Evolutionary conservation across 2,113 vertebrate genomes (phyloP).

Genomic region (Centrocercus urophasianus): DNA sequence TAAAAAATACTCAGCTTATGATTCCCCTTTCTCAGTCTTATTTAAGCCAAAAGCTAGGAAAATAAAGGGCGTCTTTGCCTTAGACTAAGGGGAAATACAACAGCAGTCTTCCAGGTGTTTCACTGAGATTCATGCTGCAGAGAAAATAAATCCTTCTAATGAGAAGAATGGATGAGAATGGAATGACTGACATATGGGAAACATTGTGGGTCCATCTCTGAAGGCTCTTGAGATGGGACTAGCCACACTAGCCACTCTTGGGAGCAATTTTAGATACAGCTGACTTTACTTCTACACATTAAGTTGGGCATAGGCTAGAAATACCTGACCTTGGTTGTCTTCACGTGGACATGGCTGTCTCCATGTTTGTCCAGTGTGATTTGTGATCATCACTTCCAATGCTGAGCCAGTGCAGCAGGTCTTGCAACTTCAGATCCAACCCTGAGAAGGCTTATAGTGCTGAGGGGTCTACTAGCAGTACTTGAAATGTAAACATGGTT

Average conservation of each 20-base stretch:
- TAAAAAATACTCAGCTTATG: background rate
- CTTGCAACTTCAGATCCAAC: background rate
- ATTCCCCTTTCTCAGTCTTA: background rate
- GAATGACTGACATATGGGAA: background rate
- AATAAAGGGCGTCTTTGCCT: background rate
- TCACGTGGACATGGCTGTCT: background rate
- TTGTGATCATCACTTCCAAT: background rate
- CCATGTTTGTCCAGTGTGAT: rapidly evolving
- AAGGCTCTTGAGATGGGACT: background rate
- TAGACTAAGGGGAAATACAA: background rate
- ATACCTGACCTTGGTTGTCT: background rate
- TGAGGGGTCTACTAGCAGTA: background rate
- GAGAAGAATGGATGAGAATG: background rate
- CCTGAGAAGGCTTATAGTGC: background rate
- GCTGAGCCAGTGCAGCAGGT: rapidly evolving
- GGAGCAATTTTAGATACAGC: background rate
- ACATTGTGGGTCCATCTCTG: background rate
- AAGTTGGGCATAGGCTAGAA: rapidly evolving
- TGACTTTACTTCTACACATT: background rate
- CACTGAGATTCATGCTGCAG: background rate
- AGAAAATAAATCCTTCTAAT: background rate
- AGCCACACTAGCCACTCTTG: background rate
- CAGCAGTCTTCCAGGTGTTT: constrained; percentile 4
- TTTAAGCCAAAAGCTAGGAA: background rate
- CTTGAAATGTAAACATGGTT: constrained; percentile 10